These are phyloP conservation scores for Aricia agestis DNA, from an alignment of 1,140 invertebrate species.

Conservation along the genomic window DNA sequence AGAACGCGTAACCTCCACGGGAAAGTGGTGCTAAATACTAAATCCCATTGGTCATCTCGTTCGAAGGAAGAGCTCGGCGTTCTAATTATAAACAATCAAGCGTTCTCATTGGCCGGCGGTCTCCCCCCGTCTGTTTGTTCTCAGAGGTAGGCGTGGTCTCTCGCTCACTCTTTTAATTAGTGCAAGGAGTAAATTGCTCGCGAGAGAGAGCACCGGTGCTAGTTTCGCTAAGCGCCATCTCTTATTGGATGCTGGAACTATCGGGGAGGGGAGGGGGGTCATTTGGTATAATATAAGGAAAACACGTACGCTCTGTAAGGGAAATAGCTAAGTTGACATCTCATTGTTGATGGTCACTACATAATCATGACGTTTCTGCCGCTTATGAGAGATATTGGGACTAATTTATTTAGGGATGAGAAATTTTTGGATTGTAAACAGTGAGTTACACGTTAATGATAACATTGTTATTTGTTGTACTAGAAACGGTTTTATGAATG, in stretches of 20 bases:
- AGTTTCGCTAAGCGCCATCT: constrained; percentile 68
- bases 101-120: constrained; percentile 52
- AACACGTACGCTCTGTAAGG: constrained; percentile 68
- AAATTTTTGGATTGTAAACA: no score
- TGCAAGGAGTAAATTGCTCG: constrained; percentile 75
- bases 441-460: no score
- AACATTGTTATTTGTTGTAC: no score
- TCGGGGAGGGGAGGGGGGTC: constrained; percentile 39
- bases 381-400: constrained; percentile 19
- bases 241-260: constrained; percentile 68
- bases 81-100: constrained; percentile 76
- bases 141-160: constrained; percentile 63
- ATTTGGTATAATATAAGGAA: constrained; percentile 66
- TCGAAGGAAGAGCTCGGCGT: constrained; percentile 59
- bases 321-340: constrained; percentile 67
- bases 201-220: constrained; percentile 61
- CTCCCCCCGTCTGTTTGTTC: constrained; percentile 72
- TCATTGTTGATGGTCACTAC: constrained; percentile 56
- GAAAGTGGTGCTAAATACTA: constrained; percentile 49
- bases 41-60: constrained; percentile 71
- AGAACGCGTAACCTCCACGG: constrained; percentile 25
- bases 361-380: constrained; percentile 40
- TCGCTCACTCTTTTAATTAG: constrained; percentile 75
- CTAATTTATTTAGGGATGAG: no score
- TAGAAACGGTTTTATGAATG: no score